These are phyloP conservation scores for Phylloscopus collybita DNA, from an alignment of 2,797 vertebrate species.

Conservation along the genomic window DNA sequence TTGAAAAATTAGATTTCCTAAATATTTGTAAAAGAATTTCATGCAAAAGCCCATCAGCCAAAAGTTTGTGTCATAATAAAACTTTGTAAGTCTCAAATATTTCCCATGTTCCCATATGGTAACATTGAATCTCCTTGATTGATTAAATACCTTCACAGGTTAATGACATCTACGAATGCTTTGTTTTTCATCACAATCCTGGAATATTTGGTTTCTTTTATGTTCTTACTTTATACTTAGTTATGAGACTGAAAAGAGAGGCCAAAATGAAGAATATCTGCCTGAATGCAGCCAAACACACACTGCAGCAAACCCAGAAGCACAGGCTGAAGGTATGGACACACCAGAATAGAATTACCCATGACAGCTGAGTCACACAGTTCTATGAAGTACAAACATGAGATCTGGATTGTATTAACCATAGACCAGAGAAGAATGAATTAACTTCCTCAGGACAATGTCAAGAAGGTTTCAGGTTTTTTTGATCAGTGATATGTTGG, in stretches of 20 bases:
- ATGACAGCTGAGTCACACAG: background rate
- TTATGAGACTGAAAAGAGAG: background rate
- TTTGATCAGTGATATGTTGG: background rate
- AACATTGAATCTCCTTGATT: background rate
- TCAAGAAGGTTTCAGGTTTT: background rate
- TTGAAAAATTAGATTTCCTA: background rate
- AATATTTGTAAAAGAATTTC: background rate
- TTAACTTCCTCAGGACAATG: background rate
- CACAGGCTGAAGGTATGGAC: background rate
- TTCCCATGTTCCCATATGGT: background rate
- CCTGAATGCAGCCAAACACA: background rate
- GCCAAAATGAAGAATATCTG: background rate
- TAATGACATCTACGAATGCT: background rate
- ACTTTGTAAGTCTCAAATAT: background rate
- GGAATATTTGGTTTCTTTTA: background rate
- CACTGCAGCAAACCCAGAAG: background rate
- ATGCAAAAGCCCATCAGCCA: background rate
- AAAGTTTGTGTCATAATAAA: background rate
- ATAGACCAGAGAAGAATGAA: background rate
- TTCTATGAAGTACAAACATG: background rate
- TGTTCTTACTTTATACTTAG: background rate
- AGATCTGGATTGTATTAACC: background rate
- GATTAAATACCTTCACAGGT: background rate
- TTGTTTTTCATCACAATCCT: background rate
- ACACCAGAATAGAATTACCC: background rate